These are phyloP conservation scores for Catharus ustulatus DNA, from an alignment of 2,797 vertebrate genomes.

Conservation along the genomic window DNA sequence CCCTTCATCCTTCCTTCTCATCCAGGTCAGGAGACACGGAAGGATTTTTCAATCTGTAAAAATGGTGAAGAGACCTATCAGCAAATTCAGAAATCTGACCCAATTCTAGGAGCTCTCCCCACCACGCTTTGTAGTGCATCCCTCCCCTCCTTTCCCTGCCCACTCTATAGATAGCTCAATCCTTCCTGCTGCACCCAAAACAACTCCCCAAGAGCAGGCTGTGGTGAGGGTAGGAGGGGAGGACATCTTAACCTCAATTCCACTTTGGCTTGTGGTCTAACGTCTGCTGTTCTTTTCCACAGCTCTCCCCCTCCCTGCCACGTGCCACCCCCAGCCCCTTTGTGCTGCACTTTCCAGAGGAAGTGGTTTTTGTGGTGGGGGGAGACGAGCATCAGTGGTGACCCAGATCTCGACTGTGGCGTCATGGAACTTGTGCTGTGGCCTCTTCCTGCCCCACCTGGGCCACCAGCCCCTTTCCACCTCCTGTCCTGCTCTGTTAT, in stretches of 20 bases:
- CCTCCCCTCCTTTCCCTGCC: not conserved
- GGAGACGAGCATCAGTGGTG: constrained; percentile 6
- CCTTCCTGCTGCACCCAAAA: not conserved
- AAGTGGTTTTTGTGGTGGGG: constrained; percentile 72
- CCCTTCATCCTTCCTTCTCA: not conserved
- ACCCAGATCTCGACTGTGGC: constrained; percentile 58
- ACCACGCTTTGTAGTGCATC: not conserved
- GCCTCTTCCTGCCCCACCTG: constrained; percentile 56
- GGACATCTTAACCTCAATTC: not conserved
- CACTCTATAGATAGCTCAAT: not conserved
- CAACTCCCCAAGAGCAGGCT: not conserved
- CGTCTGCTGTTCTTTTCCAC: not conserved
- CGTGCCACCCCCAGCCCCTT: not conserved
- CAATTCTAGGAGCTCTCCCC: not conserved
- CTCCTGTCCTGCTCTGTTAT: constrained; percentile 59
- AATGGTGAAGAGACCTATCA: not conserved
- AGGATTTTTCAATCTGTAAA: not conserved
- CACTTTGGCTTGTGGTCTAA: constrained; percentile 33
- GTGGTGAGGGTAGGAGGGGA: not conserved
- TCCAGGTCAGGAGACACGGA: not conserved
- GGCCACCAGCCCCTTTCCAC: constrained; percentile 17
- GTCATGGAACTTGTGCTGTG: constrained; percentile 64
- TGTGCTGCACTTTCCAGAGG: constrained; percentile 62
- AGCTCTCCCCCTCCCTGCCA: not conserved
- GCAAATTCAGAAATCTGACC: not conserved